Base-by-base conservation (phyloP, 92 coral and sea anemone species). In the Phenganax subtilis region DNA sequence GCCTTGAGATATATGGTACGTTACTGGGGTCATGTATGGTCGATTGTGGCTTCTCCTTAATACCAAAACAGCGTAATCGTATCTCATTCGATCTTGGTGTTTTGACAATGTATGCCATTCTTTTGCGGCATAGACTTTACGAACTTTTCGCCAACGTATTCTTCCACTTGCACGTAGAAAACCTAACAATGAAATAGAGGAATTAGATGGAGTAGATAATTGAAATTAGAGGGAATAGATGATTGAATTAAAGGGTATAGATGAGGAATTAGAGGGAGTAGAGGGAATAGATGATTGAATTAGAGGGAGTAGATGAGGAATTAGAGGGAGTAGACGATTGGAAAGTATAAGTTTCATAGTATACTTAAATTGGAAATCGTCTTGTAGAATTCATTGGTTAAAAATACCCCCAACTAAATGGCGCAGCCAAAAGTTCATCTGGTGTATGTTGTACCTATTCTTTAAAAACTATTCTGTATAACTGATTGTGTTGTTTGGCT, bases 1-100 rank as follows among this genome's bases (percentile, higher is more conserved):
- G 61, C 89, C 91, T 10, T 85, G 84, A 25, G 81, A 75, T 16
- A 85, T 87, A 70, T 73, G 75, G 86, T 87, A 80, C 3, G 87
- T 75, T 70, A 87, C 74, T 10, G 90, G 87, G 8, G 91, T 80
- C 92, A 91, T 89, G 61, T 57, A 79, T 12, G 88, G 88, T 27
- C 97, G 88, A 29, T 84, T 76, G 84, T 91, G 97, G 15, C 69
- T 73, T 8, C 90, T 91, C 57, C 75, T 85, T 54, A 91, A 81
- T 63, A 80, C 86, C 75, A 91, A 80, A 54, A 91, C 89, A 11
- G 97, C 97, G 75, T 86, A 91, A 80, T 91, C 97, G 86, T 91
- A 72, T 75, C 82, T 80, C 76, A 87, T 75, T 59, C 85, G 89
- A 16, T 65, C 72, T 31, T 81, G 75, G 53, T 63, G 53, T 5